Evolutionary conservation across 2,888 invertebrate genomes (phyloP).

Genomic region (Meliscaeva auricollis): DNA sequence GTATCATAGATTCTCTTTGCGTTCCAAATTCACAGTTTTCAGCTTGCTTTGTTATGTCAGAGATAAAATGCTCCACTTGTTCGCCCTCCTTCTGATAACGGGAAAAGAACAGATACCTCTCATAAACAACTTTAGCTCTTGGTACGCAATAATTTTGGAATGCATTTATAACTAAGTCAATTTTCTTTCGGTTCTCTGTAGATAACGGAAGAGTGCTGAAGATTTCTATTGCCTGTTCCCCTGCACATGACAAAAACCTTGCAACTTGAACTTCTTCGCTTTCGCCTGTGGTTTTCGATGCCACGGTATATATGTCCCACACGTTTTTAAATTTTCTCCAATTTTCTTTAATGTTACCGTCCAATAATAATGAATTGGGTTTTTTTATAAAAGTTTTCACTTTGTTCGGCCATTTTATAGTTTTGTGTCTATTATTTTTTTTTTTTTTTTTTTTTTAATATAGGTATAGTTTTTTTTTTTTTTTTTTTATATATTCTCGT

Average conservation of each 20-base stretch:
- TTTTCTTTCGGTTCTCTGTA: slow-evolving; percentile 30
- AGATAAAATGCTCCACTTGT: slow-evolving; percentile 30
- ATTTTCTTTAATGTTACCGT: slow-evolving; percentile 42
- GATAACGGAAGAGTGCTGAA: slow-evolving; percentile 36
- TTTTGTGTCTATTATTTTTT: too few species aligned
- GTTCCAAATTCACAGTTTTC: slow-evolving; percentile 39
- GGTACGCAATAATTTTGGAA: slow-evolving; percentile 51
- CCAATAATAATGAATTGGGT: slow-evolving; percentile 36
- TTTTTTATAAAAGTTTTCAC: slow-evolving; percentile 29
- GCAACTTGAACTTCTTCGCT: slow-evolving; percentile 39
- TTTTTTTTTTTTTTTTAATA: too few species aligned
- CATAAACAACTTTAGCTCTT: slow-evolving; percentile 34
- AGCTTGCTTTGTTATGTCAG: slow-evolving; percentile 32
- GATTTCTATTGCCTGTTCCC: slow-evolving; percentile 43
- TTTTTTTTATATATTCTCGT: not conserved
- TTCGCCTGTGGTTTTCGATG: slow-evolving; percentile 28
- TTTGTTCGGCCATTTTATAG: not conserved
- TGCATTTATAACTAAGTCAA: slow-evolving; percentile 31
- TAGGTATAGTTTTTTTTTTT: too few species aligned
- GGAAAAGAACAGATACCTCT: slow-evolving; percentile 47
- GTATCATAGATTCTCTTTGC: slow-evolving; percentile 44
- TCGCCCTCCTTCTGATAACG: slow-evolving; percentile 44
- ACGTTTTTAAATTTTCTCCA: slow-evolving; percentile 43
- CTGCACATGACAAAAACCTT: slow-evolving; percentile 38
- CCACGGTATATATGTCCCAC: slow-evolving; percentile 40